A percentile compares a stretch with the other conserved stretches of the same genome.
Conservation (phyloP, 2,888 invertebrate genomes). For the Agrochola macilenta region DNA sequence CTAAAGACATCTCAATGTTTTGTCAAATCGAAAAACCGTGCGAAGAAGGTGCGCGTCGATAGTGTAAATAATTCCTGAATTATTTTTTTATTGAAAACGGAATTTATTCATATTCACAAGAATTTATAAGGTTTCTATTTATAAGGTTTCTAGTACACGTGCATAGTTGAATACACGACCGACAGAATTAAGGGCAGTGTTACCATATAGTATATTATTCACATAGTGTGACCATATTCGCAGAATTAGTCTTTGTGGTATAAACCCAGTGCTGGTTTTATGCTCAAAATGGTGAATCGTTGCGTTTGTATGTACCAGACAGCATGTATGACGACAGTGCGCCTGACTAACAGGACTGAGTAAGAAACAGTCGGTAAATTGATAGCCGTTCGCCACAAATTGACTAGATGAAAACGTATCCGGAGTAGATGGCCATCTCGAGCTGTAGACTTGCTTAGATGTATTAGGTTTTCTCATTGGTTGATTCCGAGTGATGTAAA, state of each 20-base stretch:
- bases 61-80: neutral
- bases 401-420: constrained; percentile 46
- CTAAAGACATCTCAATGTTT: no score
- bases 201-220: neutral
- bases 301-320: constrained; percentile 5
- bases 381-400: constrained; percentile 42
- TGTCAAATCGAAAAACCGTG: no score
- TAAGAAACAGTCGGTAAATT: constrained; percentile 30
- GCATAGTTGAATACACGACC: neutral
- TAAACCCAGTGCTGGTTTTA: neutral
- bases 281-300: neutral
- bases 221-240: constrained; percentile 4
- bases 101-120: neutral
- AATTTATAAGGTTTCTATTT: neutral
- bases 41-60: no score
- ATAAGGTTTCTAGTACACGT: neutral
- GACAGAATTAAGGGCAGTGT: neutral
- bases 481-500: neutral
- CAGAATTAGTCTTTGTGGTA: neutral
- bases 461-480: neutral
- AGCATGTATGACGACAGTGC: no score
- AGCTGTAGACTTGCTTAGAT: neutral
- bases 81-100: neutral
- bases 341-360: constrained; percentile 26
- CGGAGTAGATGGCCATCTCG: neutral